Evolutionary conservation across 2,113 vertebrate genomes (phyloP).

Genomic region (Amphiprion percula): DNA sequence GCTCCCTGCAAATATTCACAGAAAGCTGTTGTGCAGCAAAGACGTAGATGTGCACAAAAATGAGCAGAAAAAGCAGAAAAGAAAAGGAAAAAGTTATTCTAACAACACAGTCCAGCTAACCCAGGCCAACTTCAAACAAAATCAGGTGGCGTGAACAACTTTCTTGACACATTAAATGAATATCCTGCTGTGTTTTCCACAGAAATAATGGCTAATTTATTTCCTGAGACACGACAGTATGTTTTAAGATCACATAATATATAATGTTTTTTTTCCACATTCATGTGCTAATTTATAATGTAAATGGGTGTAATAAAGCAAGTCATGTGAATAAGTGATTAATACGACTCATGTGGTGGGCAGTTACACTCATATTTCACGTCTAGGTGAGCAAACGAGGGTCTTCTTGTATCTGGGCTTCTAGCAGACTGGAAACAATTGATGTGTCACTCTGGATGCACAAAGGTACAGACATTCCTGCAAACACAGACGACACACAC

Average conservation of each 20-base stretch:
- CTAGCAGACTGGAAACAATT: constrained; percentile 21
- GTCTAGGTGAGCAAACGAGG: background rate
- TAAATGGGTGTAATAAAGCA: background rate
- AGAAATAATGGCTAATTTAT: background rate
- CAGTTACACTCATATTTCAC: background rate
- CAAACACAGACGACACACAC: background rate
- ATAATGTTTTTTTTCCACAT: background rate
- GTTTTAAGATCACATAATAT: background rate
- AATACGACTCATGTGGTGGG: background rate
- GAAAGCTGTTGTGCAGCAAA: background rate
- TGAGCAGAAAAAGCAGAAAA: background rate
- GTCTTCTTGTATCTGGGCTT: background rate
- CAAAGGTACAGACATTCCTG: constrained; percentile 17
- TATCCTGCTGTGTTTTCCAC: constrained; percentile 19
- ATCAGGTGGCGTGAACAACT: constrained; percentile 6
- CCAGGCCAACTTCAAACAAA: background rate
- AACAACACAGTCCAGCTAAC: background rate
- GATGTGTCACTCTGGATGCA: constrained; percentile 26
- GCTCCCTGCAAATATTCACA: background rate
- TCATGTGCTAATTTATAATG: background rate
- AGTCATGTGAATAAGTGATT: background rate
- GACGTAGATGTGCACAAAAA: background rate
- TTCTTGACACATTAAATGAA: constrained; percentile 26
- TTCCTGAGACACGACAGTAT: background rate
- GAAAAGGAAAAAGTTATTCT: background rate